Percentiles rank a stretch among this genome's conserved stretches.
Evolutionary conservation across 2,888 invertebrate species (phyloP).

Genomic region (Agrochola macilenta): DNA sequence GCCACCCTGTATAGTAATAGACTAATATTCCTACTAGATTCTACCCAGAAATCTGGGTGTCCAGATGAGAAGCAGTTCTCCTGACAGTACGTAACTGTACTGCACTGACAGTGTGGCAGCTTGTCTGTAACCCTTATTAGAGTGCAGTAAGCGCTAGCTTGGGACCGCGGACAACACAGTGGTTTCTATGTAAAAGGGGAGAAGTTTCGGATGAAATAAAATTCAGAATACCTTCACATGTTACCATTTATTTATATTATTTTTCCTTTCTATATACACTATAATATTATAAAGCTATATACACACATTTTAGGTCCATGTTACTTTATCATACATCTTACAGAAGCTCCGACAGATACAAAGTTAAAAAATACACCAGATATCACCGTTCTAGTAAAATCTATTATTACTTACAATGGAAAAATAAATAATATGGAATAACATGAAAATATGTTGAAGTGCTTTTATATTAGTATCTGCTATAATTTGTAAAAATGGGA

Average conservation of each 20-base stretch:
- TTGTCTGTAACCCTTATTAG: background rate
- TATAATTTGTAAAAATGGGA: slow-evolving; percentile 22
- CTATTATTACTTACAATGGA: slow-evolving; percentile 59
- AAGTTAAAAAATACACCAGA: slow-evolving; percentile 63
- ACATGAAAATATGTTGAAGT: slow-evolving; percentile 47
- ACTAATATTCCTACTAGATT: too few relatives aligned
- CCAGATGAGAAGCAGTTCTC: background rate
- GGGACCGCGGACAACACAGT: background rate
- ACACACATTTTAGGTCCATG: slow-evolving; percentile 88
- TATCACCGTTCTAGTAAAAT: slow-evolving; percentile 61
- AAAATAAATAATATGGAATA: slow-evolving; percentile 65
- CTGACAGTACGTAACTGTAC: background rate
- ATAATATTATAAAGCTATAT: slow-evolving; percentile 84
- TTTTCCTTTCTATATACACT: slow-evolving; percentile 83
- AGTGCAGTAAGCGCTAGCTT: background rate
- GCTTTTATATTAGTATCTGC: slow-evolving; percentile 27
- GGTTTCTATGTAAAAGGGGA: background rate
- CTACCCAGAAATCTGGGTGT: background rate
- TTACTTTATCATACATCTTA: slow-evolving; percentile 73
- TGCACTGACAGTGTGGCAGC: background rate
- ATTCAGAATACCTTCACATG: slow-evolving; percentile 66
- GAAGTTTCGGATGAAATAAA: slow-evolving; percentile 29
- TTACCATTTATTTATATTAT: slow-evolving; percentile 79
- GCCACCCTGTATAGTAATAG: too few relatives aligned
- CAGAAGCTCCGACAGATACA: slow-evolving; percentile 66